Evolutionary conservation across 1,140 invertebrate genomes (phyloP), one percentile per base, ranked within the genome.

Genomic region (Zaprionus davidi): DNA sequence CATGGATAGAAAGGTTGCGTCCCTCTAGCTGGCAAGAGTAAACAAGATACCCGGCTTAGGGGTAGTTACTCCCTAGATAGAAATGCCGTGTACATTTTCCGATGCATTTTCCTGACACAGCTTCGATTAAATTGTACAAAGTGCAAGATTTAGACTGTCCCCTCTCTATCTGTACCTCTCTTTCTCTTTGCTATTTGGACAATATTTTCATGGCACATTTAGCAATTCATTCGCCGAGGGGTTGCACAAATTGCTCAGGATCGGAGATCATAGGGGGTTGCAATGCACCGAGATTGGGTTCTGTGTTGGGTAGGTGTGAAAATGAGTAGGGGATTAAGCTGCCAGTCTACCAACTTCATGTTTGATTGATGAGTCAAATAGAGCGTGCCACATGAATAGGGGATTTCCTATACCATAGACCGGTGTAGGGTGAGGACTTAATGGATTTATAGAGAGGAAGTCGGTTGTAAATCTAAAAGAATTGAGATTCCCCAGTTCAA

Each of bases 301-400:
- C 71, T 46, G 51, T 53, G 62, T 36, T 53, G 44, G 53, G 38
- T 82, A 83, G 83, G 83, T 87, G 83, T 88, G 73, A 86, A 86
- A 71, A 67, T 38, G 63, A 66, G 63, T 70, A 80, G 71, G 83
- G 83, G 56, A 86, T 77, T 51, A 66, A 69, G 58, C 68, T 71
- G 70, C 46, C 62, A 66, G 44, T 9, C 51, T 71, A 62, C 53
- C 71, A 73, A 59, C 34, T 65, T 36, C 41, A 63, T 51, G 46
- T 79, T 85, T 85, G 82, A 85, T 85, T 85, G 82, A 85, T 85
- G 82, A 82, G 76, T 71, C 76, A 71, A 85, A 86, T 87, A 88
- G 77, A 83, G 84, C 83, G 83, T 87, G 83, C 83, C 67, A 57
- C 59, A 87, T 83, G 70, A 87, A 88, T 88, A 83, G 83, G 79